Conservation (phyloP, 2,888 invertebrate species). For the Micoletzkya japonica region DNA sequence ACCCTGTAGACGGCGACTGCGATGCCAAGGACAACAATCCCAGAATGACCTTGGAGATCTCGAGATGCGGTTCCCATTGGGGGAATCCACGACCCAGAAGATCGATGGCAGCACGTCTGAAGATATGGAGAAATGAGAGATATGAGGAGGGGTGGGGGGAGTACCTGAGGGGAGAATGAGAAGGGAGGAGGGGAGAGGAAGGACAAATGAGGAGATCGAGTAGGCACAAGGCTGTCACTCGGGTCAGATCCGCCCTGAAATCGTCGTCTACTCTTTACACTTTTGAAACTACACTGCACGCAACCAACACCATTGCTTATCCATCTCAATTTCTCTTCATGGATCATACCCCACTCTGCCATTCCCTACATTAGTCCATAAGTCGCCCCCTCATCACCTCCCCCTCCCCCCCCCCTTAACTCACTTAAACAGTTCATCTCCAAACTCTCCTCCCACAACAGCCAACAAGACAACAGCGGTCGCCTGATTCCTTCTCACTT, state of each 20-base stretch:
- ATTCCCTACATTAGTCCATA: not conserved
- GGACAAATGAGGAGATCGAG: constrained; percentile 88
- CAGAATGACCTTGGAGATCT: constrained; percentile 80
- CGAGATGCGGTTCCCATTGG: constrained; percentile 97
- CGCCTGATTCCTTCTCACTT: constrained; percentile 76
- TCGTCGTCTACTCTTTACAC: too few species aligned
- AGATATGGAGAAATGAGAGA: not conserved
- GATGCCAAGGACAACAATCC: constrained; percentile 15
- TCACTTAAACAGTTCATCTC: constrained; percentile 78
- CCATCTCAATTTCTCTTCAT: constrained; percentile 81
- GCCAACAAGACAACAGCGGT: constrained; percentile 94
- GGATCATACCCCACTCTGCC: constrained; percentile 66
- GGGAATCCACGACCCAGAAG: constrained; percentile 83
- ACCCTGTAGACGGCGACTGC: not conserved
- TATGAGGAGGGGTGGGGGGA: constrained; percentile 55
- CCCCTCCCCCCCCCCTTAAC: not conserved
- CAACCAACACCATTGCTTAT: constrained; percentile 84
- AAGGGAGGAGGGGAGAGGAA: constrained; percentile 80
- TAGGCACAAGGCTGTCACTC: constrained; percentile 75
- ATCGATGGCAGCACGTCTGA: constrained; percentile 89
- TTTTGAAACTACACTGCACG: constrained; percentile 88
- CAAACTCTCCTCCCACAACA: constrained; percentile 97
- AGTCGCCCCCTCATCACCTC: too few species aligned
- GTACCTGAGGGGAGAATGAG: constrained; percentile 79
- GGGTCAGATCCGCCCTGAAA: constrained; percentile 58